Evolutionary conservation across 2,797 vertebrate genomes (phyloP).

Genomic region (Distichodus sexfasciatus): DNA sequence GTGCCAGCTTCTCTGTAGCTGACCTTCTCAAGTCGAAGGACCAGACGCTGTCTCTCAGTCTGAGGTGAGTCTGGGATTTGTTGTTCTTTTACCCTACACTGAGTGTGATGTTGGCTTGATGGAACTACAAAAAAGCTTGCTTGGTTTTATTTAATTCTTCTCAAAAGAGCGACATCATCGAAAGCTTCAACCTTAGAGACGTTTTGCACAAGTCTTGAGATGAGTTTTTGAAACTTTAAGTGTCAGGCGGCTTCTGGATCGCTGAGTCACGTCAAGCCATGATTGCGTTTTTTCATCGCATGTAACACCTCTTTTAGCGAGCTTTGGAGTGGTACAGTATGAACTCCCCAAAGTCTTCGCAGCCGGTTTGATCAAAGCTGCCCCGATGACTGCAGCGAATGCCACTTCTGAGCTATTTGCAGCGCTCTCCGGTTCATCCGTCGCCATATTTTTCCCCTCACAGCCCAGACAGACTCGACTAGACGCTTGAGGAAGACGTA

Average conservation of each 20-base stretch:
- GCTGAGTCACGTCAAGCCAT: not conserved
- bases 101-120: too few relatives aligned
- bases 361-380: slow-evolving; percentile 25
- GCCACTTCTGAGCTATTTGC: too few relatives aligned
- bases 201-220: not conserved
- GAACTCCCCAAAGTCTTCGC: slow-evolving; percentile 9
- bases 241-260: not conserved
- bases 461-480: not conserved
- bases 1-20: slow-evolving; percentile 84
- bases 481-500: not conserved
- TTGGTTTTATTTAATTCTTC: too few relatives aligned
- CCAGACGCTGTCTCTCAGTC: slow-evolving; percentile 83
- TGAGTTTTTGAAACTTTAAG: not conserved
- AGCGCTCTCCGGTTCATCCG: too few relatives aligned
- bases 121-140: too few relatives aligned
- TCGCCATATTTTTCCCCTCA: not conserved
- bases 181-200: too few relatives aligned
- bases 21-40: slow-evolving; percentile 90
- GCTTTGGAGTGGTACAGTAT: slow-evolving; percentile 1
- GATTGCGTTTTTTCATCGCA: not conserved
- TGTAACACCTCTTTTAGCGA: not conserved
- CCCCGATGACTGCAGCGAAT: slow-evolving; percentile 3
- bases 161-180: too few relatives aligned
- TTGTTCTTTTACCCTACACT: too few relatives aligned
- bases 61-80: slow-evolving; percentile 77